Evolutionary conservation across 2,888 invertebrate genomes (phyloP).

Genomic region (Nomada lathburiana): DNA sequence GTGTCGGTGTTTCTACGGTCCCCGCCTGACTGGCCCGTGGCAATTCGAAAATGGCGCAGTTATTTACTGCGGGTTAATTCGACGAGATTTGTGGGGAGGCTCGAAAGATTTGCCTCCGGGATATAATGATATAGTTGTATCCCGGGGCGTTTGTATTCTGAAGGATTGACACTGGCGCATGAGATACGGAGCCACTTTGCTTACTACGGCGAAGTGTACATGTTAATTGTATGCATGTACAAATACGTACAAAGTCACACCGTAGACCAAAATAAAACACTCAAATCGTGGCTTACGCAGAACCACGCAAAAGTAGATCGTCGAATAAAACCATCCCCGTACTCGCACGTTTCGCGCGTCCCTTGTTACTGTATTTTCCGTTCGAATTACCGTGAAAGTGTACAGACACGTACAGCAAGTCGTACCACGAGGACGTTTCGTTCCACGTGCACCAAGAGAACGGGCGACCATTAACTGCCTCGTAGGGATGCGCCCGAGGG

Average conservation of each 20-base stretch:
- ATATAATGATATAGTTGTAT: slow-evolving; percentile 8
- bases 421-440: slow-evolving; percentile 58
- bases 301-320: not conserved
- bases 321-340: slow-evolving; percentile 17
- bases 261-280: not conserved
- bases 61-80: slow-evolving; percentile 51
- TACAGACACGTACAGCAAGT: slow-evolving; percentile 64
- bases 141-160: not conserved
- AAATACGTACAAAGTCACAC: too few relatives aligned
- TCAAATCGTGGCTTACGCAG: slow-evolving; percentile 13
- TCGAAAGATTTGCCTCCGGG: not conserved
- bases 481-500: slow-evolving; percentile 61
- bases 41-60: slow-evolving; percentile 49
- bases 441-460: slow-evolving; percentile 56
- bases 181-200: not conserved
- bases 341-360: slow-evolving; percentile 46
- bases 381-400: slow-evolving; percentile 72
- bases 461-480: slow-evolving; percentile 67
- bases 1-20: slow-evolving; percentile 27
- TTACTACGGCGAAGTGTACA: not conserved
- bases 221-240: too few relatives aligned
- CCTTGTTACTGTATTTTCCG: slow-evolving; percentile 65
- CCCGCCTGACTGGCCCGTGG: slow-evolving; percentile 29
- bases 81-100: slow-evolving; percentile 37
- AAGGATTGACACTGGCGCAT: not conserved